A percentile compares a stretch with the other conserved stretches of the same genome.
Evolutionary conservation across 2,113 vertebrate genomes (phyloP).

Genomic region (Chloebia gouldiae): DNA sequence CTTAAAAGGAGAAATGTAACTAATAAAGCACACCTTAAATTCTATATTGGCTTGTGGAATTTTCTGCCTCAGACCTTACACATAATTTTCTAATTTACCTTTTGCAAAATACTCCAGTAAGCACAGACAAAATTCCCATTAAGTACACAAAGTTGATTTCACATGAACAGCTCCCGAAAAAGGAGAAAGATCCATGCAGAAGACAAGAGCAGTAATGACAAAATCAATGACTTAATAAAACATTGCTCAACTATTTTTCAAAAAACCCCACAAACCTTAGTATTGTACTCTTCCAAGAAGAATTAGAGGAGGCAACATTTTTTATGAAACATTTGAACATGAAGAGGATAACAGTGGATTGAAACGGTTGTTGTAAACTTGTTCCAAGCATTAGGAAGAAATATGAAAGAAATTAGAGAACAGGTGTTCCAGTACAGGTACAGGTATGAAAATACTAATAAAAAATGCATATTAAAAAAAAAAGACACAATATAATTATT

Average conservation of each 20-base stretch:
- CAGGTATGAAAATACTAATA: not conserved
- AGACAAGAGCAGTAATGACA: not conserved
- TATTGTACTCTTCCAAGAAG: not conserved
- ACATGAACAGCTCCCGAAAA: not conserved
- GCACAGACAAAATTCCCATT: not conserved
- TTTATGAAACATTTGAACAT: not conserved
- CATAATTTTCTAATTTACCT: not conserved
- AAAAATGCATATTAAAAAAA: not conserved
- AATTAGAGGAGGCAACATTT: not conserved
- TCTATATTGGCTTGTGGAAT: not conserved
- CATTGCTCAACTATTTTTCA: not conserved
- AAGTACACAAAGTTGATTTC: not conserved
- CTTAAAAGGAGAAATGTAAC: not conserved
- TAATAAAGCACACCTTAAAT: not conserved
- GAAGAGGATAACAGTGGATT: not conserved
- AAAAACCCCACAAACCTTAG: not conserved
- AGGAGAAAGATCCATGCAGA: not conserved
- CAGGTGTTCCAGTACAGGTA: not conserved
- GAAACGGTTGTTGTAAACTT: not conserved
- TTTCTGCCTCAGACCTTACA: not conserved
- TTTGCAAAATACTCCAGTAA: not conserved
- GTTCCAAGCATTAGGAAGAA: not conserved
- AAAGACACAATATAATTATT: not conserved
- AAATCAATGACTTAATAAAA: not conserved
- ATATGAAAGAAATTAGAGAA: not conserved